These are phyloP conservation scores for Anorthoa munda DNA, from an alignment of 2,888 invertebrate genomes.

Conservation along the genomic window DNA sequence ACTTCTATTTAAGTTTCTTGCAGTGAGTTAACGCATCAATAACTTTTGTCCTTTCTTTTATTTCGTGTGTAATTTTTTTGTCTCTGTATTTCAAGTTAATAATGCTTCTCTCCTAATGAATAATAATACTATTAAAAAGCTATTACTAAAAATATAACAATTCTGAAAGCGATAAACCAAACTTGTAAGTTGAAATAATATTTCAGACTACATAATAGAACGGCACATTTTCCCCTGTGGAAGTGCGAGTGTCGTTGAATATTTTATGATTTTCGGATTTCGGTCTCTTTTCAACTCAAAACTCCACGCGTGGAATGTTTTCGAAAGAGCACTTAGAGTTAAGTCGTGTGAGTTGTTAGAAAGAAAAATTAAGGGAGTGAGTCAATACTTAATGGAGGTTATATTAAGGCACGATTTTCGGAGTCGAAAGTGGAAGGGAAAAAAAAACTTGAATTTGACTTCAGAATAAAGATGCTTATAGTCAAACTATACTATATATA, in stretches of 20 bases:
- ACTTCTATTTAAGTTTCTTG: too few relatives aligned
- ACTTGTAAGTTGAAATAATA: background rate
- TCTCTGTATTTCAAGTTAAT: too few relatives aligned
- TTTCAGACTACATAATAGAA: background rate
- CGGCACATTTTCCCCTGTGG: constrained; percentile 15
- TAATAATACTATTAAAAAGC: background rate
- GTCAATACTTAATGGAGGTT: background rate
- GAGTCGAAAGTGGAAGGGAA: background rate
- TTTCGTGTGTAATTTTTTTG: too few relatives aligned
- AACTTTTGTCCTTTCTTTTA: too few relatives aligned
- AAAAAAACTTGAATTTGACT: too few relatives aligned
- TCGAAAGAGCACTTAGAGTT: constrained; percentile 22
- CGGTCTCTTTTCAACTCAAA: constrained; percentile 27
- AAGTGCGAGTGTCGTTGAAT: constrained; percentile 46
- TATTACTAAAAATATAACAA: background rate
- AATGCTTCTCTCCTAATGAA: too few relatives aligned
- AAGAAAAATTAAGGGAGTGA: background rate
- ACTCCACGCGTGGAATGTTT: constrained; percentile 36
- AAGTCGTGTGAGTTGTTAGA: constrained; percentile 3
- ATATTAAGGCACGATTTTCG: background rate
- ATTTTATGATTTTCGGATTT: constrained; percentile 43
- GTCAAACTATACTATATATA: too few relatives aligned
- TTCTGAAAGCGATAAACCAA: background rate
- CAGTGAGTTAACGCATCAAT: too few relatives aligned
- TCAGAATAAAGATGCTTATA: too few relatives aligned